Evolutionary conservation across 2,888 invertebrate genomes (phyloP).

Genomic region (Aporophyla lueneburgensis): DNA sequence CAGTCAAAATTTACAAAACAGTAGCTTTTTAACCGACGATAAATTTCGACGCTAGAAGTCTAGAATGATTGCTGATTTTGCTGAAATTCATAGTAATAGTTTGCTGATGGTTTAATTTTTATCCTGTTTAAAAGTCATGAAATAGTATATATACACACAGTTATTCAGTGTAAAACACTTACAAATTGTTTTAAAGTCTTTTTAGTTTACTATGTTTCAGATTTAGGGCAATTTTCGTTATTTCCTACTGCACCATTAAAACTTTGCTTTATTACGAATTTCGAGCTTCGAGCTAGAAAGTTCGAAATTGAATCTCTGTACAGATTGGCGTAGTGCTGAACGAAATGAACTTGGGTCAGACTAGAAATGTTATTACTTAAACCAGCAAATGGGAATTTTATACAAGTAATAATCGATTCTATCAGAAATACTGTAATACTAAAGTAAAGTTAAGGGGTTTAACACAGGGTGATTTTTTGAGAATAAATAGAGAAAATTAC

Average conservation of each 20-base stretch:
- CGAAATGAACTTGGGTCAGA: slow-evolving; percentile 37
- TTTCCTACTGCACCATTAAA: slow-evolving; percentile 1
- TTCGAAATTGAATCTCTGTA: slow-evolving; percentile 18
- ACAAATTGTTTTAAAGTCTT: background rate
- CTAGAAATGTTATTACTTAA: slow-evolving; percentile 18
- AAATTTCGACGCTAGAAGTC: too few species aligned
- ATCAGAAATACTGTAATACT: background rate
- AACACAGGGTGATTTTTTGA: background rate
- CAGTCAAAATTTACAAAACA: too few species aligned
- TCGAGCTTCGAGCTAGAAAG: slow-evolving; percentile 1
- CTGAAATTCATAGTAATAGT: too few species aligned
- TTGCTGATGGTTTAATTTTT: too few species aligned
- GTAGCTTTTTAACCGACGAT: too few species aligned
- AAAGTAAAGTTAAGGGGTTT: background rate
- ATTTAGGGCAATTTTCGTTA: background rate
- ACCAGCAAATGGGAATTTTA: slow-evolving; percentile 36
- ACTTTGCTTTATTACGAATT: background rate
- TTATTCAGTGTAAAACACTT: too few species aligned
- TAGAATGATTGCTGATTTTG: too few species aligned
- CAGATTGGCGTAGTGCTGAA: slow-evolving; percentile 12
- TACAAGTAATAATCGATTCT: slow-evolving; percentile 12
- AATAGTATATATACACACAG: too few species aligned
- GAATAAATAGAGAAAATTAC: background rate
- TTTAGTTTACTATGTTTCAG: background rate
- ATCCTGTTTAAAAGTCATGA: too few species aligned